Base-by-base conservation (phyloP, 37 sponge, comb jelly and placozoan species). In the Haliclona indistincta region DNA sequence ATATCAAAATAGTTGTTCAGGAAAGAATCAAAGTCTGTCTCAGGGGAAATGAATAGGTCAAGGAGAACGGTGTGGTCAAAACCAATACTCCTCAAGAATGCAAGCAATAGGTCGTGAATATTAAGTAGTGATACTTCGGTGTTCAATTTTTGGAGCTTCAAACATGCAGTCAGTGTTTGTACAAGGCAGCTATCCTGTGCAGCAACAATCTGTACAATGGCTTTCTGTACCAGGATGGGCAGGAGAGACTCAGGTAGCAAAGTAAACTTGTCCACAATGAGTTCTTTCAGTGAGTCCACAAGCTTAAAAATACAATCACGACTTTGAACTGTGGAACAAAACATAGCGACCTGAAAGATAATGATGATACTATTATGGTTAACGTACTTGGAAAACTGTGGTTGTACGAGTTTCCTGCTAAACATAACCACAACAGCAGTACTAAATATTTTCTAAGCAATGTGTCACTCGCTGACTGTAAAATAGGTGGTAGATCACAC, bases 141-240 rank as follows among this genome's bases (percentile, higher is more conserved):
- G 38, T 43, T 5, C 8, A 35, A 20, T 36, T n/a, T 25, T n/a
- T 22, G 11, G 2, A 78, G 49, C 6, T 4, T 43, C 3, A 52
- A 25, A 32, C 64, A 76, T 43, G 38, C 42, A 28, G 58, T 7
- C 8, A 86, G 68, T 34, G 70, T 71, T 26, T 86, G 68, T 17
- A 86, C 51, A 7, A 86, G 5, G 30, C 68, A 78, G 68, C 40
- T 43, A 40, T 86, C 86, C 32, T 86, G 73, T 19, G 78, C 86
- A 38, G 29, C 38, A n/a, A 86, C 54, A 1, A 84, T 37, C 41
- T 77, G 56, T 33, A 76, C 47, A 3, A 77, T 43, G n/a, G n/a
- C 58, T n/a, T n/a, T n/a, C n/a, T n/a, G n/a, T n/a, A n/a, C n/a
- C n/a, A n/a, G n/a, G n/a, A n/a, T n/a, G n/a, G n/a, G n/a, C n/a